phyloP scores from a whole-genome alignment of 1,140 invertebrate genomes.

The Drosophila trapezifrons region DNA sequence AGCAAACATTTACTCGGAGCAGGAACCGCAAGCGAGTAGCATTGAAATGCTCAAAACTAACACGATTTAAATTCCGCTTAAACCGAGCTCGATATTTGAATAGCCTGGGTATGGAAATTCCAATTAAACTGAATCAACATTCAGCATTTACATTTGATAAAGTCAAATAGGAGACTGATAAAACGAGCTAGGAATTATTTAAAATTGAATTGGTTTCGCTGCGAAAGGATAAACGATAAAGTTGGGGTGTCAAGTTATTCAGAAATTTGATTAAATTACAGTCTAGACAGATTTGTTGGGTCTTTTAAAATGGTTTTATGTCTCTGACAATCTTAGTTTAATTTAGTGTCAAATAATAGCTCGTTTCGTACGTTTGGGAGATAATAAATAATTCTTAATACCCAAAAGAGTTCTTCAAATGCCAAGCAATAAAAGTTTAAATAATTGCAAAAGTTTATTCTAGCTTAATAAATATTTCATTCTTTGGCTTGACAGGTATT shows the following conservation, averaged over 20 bases:
- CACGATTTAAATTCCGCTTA: slow-evolving; percentile 32
- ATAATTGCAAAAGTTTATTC: slow-evolving; percentile 18
- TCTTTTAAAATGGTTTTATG: not conserved
- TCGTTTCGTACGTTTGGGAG: no score
- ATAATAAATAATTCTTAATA: no score
- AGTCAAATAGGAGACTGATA: slow-evolving; percentile 23
- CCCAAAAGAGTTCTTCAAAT: not conserved
- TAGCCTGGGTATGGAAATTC: slow-evolving; percentile 35
- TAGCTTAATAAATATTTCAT: slow-evolving; percentile 8
- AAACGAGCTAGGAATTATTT: slow-evolving; percentile 1
- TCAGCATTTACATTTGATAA: slow-evolving; percentile 24
- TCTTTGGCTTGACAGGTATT: slow-evolving; percentile 1
- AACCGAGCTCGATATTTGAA: slow-evolving; percentile 20
- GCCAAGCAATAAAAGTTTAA: slow-evolving; percentile 5
- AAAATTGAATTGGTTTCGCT: not conserved
- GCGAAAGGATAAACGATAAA: not conserved
- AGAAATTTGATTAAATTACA: slow-evolving; percentile 1
- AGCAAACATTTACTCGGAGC: slow-evolving; percentile 53
- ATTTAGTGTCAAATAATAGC: no score
- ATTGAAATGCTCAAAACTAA: slow-evolving; percentile 29
- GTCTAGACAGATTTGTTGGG: no score
- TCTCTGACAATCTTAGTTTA: no score
- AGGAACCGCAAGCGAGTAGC: slow-evolving; percentile 15
- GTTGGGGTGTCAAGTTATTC: not conserved
- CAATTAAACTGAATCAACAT: slow-evolving; percentile 69